Conservation (phyloP, 2,113 vertebrate species). For the Hirundichthys speculiger region DNA sequence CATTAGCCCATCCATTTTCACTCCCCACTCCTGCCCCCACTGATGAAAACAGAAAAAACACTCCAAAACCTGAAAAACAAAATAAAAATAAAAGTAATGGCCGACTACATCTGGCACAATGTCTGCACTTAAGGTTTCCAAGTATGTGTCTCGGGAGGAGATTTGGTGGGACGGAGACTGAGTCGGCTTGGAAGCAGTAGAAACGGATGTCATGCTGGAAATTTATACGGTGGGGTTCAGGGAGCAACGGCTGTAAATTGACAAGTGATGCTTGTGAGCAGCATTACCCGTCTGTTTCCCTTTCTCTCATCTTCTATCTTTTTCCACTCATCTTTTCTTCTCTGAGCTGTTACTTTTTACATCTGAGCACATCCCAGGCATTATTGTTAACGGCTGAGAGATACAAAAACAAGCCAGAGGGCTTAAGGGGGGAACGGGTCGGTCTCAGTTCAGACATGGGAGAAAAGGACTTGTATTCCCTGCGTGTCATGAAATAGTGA, state of each 20-base stretch:
- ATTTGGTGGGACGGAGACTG: constrained; percentile 69
- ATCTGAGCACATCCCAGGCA: constrained; percentile 62
- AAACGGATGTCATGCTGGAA: constrained; percentile 77
- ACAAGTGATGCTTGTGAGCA: constrained; percentile 75
- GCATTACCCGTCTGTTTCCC: constrained; percentile 71
- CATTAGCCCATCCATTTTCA: constrained; percentile 56
- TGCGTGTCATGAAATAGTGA: constrained; percentile 43
- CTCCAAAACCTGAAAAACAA: constrained; percentile 61
- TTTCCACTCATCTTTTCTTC: constrained; percentile 64
- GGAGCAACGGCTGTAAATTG: constrained; percentile 78
- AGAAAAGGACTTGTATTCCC: constrained; percentile 48
- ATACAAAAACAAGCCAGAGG: constrained; percentile 56
- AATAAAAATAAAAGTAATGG: constrained; percentile 63
- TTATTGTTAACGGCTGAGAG: constrained; percentile 68
- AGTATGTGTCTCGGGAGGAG: constrained; percentile 77
- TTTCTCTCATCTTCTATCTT: constrained; percentile 73
- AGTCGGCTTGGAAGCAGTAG: constrained; percentile 78
- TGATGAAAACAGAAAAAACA: constrained; percentile 45
- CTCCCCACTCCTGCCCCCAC: neutral
- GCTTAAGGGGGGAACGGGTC: constrained; percentile 10
- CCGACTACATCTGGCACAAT: constrained; percentile 72
- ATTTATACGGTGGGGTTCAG: constrained; percentile 75
- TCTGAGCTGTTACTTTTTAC: constrained; percentile 68
- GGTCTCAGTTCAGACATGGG: constrained; percentile 26
- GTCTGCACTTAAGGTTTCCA: constrained; percentile 74